phyloP scores from a whole-genome alignment of 2,888 invertebrate species.

The Cecidostiba fungosa region DNA sequence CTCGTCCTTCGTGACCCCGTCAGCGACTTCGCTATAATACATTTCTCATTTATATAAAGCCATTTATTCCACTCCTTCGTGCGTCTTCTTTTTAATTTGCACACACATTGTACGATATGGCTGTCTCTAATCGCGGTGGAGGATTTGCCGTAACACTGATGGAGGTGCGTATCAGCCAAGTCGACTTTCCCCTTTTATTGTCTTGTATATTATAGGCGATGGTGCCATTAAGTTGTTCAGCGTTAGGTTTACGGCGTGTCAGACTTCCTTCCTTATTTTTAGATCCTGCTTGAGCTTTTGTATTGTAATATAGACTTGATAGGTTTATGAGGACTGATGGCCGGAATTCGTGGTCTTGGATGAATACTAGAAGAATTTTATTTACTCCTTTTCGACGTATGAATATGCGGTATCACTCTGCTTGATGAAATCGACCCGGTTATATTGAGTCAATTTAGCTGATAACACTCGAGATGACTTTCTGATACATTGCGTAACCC shows the following conservation, averaged over 20 bases:
- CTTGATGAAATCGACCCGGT: not conserved
- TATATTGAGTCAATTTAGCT: not conserved
- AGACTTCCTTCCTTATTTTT: not conserved
- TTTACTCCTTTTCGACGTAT: not conserved
- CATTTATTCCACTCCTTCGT: not conserved
- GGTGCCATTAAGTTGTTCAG: not conserved
- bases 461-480: not conserved
- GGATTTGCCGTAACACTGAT: slow-evolving; percentile 2
- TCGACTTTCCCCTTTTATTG: slow-evolving; percentile 13
- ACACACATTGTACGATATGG: not conserved
- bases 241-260: not conserved
- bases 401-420: not conserved
- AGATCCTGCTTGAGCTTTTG: not conserved
- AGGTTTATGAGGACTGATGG: slow-evolving; percentile 15
- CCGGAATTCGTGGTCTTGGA: not conserved
- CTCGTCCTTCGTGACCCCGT: not conserved
- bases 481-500: not conserved
- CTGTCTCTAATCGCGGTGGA: not conserved
- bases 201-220: not conserved
- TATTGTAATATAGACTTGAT: not conserved
- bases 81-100: not conserved
- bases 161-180: not conserved
- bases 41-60: slow-evolving; percentile 22
- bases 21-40: not conserved
- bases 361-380: not conserved